Conservation (phyloP, 2,113 vertebrate species). For the Sphaerodactylus townsendi region DNA sequence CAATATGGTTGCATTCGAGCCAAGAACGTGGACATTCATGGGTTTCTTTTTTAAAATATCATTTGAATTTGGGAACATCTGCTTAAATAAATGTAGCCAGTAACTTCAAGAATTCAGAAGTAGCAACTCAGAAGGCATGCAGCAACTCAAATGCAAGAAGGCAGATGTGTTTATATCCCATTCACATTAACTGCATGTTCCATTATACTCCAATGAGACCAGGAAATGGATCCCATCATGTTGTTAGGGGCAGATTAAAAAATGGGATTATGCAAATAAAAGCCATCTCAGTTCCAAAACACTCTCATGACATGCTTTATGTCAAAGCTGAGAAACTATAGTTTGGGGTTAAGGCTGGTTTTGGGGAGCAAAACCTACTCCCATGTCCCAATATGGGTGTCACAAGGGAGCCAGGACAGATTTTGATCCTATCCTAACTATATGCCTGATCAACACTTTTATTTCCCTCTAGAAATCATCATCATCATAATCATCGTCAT, state of each 20-base stretch:
- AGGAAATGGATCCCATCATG: not conserved
- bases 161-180: not conserved
- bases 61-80: not conserved
- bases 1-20: not conserved
- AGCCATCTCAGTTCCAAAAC: not conserved
- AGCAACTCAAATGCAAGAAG: not conserved
- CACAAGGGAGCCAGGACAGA: not conserved
- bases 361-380: no score
- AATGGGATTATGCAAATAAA: not conserved
- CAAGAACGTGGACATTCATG: not conserved
- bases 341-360: no score
- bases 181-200: not conserved
- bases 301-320: not conserved
- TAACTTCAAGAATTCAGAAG: not conserved
- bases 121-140: not conserved
- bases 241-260: no score
- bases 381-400: no score
- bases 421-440: not conserved
- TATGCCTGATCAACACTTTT: not conserved
- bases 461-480: not conserved
- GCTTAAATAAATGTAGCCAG: not conserved
- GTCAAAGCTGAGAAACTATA: not conserved
- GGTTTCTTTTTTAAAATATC: not conserved
- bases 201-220: not conserved
- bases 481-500: no score